Conservation (phyloP, 2,797 vertebrate species). For the Pangasius mekongensis region DNA sequence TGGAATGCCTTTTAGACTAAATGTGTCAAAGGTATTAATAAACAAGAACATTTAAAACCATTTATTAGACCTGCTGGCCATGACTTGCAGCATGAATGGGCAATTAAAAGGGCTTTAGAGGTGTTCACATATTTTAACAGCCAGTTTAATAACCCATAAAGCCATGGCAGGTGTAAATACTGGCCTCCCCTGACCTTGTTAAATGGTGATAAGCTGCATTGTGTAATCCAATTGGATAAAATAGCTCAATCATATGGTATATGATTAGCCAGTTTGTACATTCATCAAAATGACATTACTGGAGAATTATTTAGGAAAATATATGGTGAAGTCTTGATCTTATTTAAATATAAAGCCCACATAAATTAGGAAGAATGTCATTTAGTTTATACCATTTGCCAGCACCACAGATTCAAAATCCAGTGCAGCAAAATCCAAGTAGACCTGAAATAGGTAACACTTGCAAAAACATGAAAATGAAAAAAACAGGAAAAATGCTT, state of each 20-base stretch:
- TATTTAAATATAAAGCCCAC: slow-evolving; percentile 65
- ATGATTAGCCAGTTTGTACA: slow-evolving; percentile 19
- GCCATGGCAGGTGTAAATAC: slow-evolving; percentile 61
- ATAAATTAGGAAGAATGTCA: slow-evolving; percentile 50
- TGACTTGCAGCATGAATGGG: slow-evolving; percentile 68
- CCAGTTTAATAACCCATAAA: slow-evolving; percentile 68
- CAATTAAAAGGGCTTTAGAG: slow-evolving; percentile 66
- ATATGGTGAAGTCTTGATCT: slow-evolving; percentile 56
- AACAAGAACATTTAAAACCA: slow-evolving; percentile 61
- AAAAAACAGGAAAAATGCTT: not conserved
- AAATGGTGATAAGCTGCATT: slow-evolving; percentile 43
- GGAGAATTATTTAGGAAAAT: slow-evolving; percentile 52
- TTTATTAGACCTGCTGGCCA: slow-evolving; percentile 64
- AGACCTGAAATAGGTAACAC: slow-evolving; percentile 46
- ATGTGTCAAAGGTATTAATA: slow-evolving; percentile 68
- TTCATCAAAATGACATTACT: slow-evolving; percentile 48
- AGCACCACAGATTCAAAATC: slow-evolving; percentile 23
- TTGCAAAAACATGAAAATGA: slow-evolving; percentile 35
- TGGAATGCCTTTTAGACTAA: slow-evolving; percentile 47
- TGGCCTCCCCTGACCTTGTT: slow-evolving; percentile 52
- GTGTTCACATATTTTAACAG: slow-evolving; percentile 65
- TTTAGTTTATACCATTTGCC: slow-evolving; percentile 32
- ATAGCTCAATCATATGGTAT: slow-evolving; percentile 26
- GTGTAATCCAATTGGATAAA: slow-evolving; percentile 40
- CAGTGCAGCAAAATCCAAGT: not conserved